phyloP scores from a whole-genome alignment of 2,888 invertebrate genomes.

The Apamea monoglypha region DNA sequence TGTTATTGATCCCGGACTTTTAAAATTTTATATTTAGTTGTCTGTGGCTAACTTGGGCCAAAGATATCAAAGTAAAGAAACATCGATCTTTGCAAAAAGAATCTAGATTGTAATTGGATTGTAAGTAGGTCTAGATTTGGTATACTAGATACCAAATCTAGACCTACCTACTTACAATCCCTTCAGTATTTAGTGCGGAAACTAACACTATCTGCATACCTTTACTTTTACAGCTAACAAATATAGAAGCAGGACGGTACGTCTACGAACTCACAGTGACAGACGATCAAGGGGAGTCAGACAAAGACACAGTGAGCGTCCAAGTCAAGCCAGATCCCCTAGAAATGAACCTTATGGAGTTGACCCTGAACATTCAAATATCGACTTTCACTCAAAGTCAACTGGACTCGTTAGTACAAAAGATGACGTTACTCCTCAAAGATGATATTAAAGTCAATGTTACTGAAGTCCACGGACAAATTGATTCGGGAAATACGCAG shows the following conservation, averaged over 20 bases:
- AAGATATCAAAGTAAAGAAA: neutral
- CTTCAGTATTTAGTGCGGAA: too few relatives aligned
- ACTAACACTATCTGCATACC: neutral
- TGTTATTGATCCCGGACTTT: neutral
- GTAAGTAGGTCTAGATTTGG: too few relatives aligned
- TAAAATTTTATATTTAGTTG: neutral
- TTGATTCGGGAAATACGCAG: slow-evolving; percentile 91
- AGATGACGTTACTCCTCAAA: slow-evolving; percentile 94
- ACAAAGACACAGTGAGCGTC: slow-evolving; percentile 95
- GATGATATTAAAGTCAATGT: slow-evolving; percentile 92
- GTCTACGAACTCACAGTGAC: slow-evolving; percentile 96
- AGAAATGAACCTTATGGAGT: slow-evolving; percentile 94
- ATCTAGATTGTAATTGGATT: too few relatives aligned
- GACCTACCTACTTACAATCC: neutral
- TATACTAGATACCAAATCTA: neutral
- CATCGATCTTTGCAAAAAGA: neutral
- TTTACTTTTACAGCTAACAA: slow-evolving; percentile 91
- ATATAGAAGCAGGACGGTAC: slow-evolving; percentile 96
- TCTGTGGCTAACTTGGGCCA: neutral
- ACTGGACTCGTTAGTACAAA: slow-evolving; percentile 94
- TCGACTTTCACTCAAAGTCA: slow-evolving; percentile 89
- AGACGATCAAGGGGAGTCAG: slow-evolving; percentile 96
- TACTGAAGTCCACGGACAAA: slow-evolving; percentile 90
- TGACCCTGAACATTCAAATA: slow-evolving; percentile 94
- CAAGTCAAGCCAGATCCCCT: slow-evolving; percentile 94